Conservation (phyloP, 2,888 invertebrate species). For the Pelosia muscerda region DNA sequence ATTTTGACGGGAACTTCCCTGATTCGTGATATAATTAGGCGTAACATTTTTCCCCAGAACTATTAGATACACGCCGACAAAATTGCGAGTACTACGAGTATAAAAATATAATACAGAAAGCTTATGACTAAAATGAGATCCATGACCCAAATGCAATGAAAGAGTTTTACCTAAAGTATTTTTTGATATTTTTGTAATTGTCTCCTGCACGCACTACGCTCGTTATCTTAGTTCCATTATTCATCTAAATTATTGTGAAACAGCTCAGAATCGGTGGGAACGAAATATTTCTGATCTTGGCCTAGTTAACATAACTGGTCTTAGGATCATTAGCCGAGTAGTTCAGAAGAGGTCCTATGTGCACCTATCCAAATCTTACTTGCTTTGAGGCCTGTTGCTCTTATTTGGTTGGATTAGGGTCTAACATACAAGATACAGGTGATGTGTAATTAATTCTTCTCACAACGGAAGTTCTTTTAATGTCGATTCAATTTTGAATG, state of each 20-base stretch:
- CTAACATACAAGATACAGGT: no score
- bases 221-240: conserved; percentile 1
- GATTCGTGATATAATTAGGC: no score
- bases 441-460: no score
- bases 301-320: background rate
- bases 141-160: background rate
- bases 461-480: no score
- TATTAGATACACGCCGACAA: no score
- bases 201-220: conserved; percentile 2
- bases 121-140: background rate
- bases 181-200: background rate
- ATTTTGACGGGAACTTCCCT: background rate
- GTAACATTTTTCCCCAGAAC: no score
- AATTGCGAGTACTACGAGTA: background rate
- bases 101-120: background rate
- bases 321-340: background rate
- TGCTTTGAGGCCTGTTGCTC: no score
- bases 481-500: no score
- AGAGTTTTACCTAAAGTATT: background rate
- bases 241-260: background rate
- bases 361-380: no score
- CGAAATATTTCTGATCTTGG: background rate
- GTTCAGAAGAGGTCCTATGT: no score
- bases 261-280: background rate
- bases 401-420: no score